Percentiles rank a stretch among this genome's conserved stretches.
Evolutionary conservation across 1,140 invertebrate species (phyloP).

Genomic region (Pseudoatta argentina): DNA sequence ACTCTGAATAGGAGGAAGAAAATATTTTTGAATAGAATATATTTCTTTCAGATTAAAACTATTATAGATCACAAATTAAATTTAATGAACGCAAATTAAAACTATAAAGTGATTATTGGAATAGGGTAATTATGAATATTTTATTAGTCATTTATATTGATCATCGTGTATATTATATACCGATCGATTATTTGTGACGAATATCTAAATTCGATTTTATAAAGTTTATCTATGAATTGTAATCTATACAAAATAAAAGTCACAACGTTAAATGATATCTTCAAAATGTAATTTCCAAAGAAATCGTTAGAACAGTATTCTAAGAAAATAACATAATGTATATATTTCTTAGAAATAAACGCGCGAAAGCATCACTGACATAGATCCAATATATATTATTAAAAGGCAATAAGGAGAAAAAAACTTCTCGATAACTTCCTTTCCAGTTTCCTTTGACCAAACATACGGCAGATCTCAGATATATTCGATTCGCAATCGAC

Average conservation of each 20-base stretch:
- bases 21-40: neutral
- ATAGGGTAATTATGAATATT: neutral
- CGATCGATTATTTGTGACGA: neutral
- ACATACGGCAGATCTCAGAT: slow-evolving; percentile 11
- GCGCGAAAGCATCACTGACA: neutral
- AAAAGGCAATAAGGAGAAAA: neutral
- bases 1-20: neutral
- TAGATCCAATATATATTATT: slow-evolving; percentile 18
- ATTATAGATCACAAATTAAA: neutral
- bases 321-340: neutral
- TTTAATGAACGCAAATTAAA: neutral
- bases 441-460: neutral
- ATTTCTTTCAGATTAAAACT: neutral
- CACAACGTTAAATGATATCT: neutral
- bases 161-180: neutral
- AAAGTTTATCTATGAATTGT: neutral
- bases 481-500: slow-evolving; percentile 22
- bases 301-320: neutral
- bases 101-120: neutral
- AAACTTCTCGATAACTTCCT: slow-evolving; percentile 22
- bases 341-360: slow-evolving; percentile 10
- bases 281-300: neutral
- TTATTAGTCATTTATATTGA: neutral
- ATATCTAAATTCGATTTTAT: neutral
- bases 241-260: neutral